Conservation (phyloP, 1,140 invertebrate genomes). For the Archivesica marissinica region DNA sequence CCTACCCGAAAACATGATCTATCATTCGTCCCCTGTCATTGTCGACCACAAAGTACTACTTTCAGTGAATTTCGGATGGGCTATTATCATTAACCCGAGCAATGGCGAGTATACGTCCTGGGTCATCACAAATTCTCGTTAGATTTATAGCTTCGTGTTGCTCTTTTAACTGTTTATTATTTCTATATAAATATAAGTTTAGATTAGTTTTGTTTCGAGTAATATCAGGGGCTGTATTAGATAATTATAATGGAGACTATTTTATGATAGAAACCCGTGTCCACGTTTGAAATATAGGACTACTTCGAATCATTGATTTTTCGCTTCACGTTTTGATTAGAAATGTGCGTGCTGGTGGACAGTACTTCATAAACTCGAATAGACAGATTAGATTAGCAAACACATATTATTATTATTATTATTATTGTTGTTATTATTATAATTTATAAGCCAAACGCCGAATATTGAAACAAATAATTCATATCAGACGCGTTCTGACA, state of each 20-base stretch:
- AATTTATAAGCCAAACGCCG: no score
- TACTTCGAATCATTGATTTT: no score
- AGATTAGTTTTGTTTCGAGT: background rate
- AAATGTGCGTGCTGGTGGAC: no score
- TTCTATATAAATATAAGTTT: slow-evolving; percentile 10
- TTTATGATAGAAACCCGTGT: background rate
- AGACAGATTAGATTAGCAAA: no score
- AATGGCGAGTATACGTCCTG: slow-evolving; percentile 9
- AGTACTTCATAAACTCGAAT: no score
- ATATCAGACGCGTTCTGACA: no score
- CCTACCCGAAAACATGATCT: slow-evolving; percentile 37
- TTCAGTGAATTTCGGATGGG: slow-evolving; percentile 4
- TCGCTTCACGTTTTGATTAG: no score
- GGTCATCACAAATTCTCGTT: slow-evolving; percentile 23
- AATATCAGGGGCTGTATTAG: background rate
- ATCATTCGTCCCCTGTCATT: slow-evolving; percentile 60
- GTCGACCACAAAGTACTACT: slow-evolving; percentile 49
- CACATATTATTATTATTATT: no score
- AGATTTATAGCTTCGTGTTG: slow-evolving; percentile 29
- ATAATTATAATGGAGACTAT: slow-evolving; percentile 5
- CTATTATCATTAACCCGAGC: slow-evolving; percentile 51
- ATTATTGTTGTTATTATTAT: no score
- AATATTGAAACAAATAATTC: no score
- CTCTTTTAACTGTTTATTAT: slow-evolving; percentile 1
- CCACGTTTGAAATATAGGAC: background rate